These are phyloP conservation scores for Caenorhabditis latens DNA, from an alignment of 1,140 invertebrate species.

Conservation along the genomic window DNA sequence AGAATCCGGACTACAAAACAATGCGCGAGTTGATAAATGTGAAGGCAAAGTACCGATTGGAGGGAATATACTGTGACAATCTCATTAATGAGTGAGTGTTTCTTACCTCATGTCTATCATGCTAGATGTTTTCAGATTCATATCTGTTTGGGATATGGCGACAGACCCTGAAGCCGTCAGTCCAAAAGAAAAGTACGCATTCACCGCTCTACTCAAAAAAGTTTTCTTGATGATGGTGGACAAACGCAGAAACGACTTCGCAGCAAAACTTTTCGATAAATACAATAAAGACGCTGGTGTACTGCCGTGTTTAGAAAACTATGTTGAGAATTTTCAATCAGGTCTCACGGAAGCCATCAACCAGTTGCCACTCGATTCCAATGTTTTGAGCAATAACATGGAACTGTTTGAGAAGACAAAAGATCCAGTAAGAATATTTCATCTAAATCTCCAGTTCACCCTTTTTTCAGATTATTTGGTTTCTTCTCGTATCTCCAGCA, in stretches of 20 bases:
- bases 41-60: constrained; percentile 13
- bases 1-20: constrained; percentile 45
- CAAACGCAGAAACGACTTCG: constrained; percentile 28
- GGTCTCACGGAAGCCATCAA: not conserved
- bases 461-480: constrained; percentile 5
- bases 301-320: constrained; percentile 21
- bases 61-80: constrained; percentile 37
- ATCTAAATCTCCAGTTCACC: not conserved
- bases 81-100: constrained; percentile 33
- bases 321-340: not conserved
- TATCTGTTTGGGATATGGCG: constrained; percentile 31
- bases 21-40: constrained; percentile 45
- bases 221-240: constrained; percentile 31
- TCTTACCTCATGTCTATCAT: not conserved
- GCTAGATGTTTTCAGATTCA: not conserved
- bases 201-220: not conserved
- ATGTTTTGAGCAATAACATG: constrained; percentile 29
- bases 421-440: not conserved
- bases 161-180: not conserved
- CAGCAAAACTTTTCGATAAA: constrained; percentile 10
- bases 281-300: not conserved
- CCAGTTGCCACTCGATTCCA: not conserved
- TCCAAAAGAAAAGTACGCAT: constrained; percentile 31
- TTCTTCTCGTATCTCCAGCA: not conserved
- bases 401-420: constrained; percentile 1